Evolutionary conservation across 2,888 invertebrate genomes (phyloP), one percentile per base, ranked within the genome.

Genomic region (Frankliniella intonsa): DNA sequence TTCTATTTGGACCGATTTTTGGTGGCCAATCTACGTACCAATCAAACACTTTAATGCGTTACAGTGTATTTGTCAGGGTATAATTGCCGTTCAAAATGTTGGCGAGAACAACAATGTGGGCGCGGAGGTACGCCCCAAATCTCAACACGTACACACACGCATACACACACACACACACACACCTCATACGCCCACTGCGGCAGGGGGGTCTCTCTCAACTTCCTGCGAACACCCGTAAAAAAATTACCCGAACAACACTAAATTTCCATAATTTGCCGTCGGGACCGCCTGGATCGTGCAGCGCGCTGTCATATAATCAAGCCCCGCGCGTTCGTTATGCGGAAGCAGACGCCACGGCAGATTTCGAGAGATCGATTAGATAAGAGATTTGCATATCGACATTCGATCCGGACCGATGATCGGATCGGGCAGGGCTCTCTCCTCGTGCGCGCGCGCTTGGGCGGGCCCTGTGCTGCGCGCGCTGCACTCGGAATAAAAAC

Each of bases 271-370:
- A 76, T 76, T 76, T 76, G 69, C 25, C 22, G 69, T 25, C 10
- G 38, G 25, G 69, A 76, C 69, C 69, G 69, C 69, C 69, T 9
- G 69, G 69, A 76, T 76, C 69, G 62, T 22, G 69, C 69, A 38
- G 69, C 69, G 69, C 69, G 69, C 69, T 76, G 69, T 69, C 69
- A 25, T 76, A 76, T 76, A 76, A 76, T 76, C 69, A 76, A 38
- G 38, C 25, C 11, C 62, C 62, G 62, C 38, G 38, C 38, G 38
- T 19, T 55, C 19, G 55, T 55, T 55, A 55, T 55, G 55, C 69
- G 69, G 69, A 76, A 76, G 69, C 69, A 22, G 69, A 76, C 69
- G 25, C 69, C 11, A 9, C 25, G 22, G 25, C 22, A 76, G 69
- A 76, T 76, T 69, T 69, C 69, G 7, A 22, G 69, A 76, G 69